Conservation (phyloP, 30 jellyfish, hydroid and myxozoan genomes). For the Pseudorhiza aurosa region DNA sequence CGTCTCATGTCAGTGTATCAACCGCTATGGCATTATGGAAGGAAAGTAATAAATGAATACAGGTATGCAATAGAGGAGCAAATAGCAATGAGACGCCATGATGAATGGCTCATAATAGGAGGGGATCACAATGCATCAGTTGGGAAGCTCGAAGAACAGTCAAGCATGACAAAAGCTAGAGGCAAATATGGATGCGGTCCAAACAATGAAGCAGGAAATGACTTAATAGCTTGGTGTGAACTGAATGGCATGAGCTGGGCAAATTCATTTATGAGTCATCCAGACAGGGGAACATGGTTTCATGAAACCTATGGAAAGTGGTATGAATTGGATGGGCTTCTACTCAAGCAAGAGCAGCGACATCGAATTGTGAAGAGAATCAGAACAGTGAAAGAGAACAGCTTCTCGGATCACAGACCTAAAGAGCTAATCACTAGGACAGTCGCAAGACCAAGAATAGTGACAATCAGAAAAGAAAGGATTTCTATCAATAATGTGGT, state of each 20-base stretch:
- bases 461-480: background rate
- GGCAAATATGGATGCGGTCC: constrained; percentile 9
- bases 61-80: background rate
- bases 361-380: background rate
- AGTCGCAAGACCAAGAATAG: background rate
- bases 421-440: background rate
- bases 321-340: background rate
- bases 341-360: background rate
- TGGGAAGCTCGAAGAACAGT: background rate
- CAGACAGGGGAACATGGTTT: constrained; percentile 13
- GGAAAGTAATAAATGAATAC: background rate
- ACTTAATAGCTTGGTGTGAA: background rate
- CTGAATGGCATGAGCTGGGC: constrained; percentile 4
- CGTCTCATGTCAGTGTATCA: constrained; percentile 8
- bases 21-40: background rate
- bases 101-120: constrained; percentile 2
- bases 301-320: background rate
- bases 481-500: background rate
- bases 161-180: background rate
- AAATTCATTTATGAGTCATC: background rate
- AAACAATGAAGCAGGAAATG: constrained; percentile 1
- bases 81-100: constrained; percentile 14
- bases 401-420: background rate
- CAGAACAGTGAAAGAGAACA: background rate
- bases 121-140: background rate